Conservation (phyloP, 37 sponge, comb jelly and placozoan genomes). For the Beroe ovata region DNA sequence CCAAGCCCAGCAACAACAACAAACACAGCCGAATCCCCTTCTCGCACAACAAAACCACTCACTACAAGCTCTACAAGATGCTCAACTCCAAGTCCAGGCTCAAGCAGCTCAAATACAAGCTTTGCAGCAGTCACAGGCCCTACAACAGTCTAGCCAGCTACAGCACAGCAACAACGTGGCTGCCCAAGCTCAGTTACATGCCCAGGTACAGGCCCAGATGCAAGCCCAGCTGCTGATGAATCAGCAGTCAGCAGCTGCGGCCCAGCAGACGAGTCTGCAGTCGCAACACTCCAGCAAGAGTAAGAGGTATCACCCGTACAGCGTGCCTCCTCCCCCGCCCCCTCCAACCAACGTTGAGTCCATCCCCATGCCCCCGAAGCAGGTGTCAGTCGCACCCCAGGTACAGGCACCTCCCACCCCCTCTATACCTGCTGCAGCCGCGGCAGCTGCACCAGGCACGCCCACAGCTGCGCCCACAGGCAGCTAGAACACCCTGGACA, state of each 20-base stretch:
- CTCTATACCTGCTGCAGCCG: conserved; percentile 15
- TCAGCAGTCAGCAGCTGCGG: neutral
- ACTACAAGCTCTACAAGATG: conserved; percentile 54
- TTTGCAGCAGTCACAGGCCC: neutral
- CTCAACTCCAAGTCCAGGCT: conserved; percentile 48
- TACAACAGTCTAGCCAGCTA: conserved; percentile 53
- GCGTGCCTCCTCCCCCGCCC: conserved; percentile 45
- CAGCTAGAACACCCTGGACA: conserved; percentile 30
- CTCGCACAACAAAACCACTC: conserved; percentile 22
- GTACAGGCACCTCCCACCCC: conserved; percentile 53
- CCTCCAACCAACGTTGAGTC: neutral
- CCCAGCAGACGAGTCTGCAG: neutral
- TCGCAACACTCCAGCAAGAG: conserved; percentile 5
- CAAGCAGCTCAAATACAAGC: conserved; percentile 59
- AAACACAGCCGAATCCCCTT: conserved; percentile 57
- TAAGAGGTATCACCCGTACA: conserved; percentile 36
- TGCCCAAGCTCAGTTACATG: neutral
- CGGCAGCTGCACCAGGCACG: neutral
- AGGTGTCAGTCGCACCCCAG: conserved; percentile 62
- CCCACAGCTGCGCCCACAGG: neutral
- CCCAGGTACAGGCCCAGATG: conserved; percentile 43
- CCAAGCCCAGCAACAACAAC: conserved; percentile 6
- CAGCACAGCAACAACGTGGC: conserved; percentile 41
- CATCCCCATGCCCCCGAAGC: conserved; percentile 52
- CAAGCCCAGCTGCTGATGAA: conserved; percentile 52